phyloP scores from a whole-genome alignment of 2,797 vertebrate genomes.

The Channallabes apus region DNA sequence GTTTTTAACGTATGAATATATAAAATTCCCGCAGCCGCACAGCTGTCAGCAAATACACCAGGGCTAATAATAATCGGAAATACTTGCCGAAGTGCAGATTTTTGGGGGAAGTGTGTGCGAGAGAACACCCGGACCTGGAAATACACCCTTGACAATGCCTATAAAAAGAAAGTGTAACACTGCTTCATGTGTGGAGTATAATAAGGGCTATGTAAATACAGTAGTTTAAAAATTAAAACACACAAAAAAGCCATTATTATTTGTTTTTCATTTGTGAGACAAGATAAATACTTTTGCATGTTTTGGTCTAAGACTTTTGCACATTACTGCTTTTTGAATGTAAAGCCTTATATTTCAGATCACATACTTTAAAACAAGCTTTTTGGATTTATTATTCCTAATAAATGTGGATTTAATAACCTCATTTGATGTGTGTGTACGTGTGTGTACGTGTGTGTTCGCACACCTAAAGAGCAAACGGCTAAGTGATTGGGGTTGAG shows the following conservation, averaged over 20 bases:
- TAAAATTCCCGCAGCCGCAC: no score
- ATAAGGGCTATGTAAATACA: not conserved
- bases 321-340: slow-evolving; percentile 34
- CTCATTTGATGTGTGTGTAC: not conserved
- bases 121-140: not conserved
- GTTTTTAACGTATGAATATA: not conserved
- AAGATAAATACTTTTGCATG: not conserved
- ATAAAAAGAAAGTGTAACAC: not conserved
- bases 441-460: no score
- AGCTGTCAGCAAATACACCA: no score
- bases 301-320: not conserved
- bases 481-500: not conserved
- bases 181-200: not conserved
- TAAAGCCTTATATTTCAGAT: slow-evolving; percentile 38
- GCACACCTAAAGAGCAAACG: not conserved
- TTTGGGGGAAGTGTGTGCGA: no score
- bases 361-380: slow-evolving; percentile 26
- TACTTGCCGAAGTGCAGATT: no score
- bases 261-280: not conserved
- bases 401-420: slow-evolving; percentile 54
- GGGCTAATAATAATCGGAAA: no score
- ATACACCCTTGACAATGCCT: not conserved
- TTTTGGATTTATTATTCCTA: slow-evolving; percentile 42
- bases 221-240: not conserved
- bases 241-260: not conserved